These are phyloP conservation scores for Lacerta viridis DNA, from an alignment of 2,797 vertebrate genomes.

Conservation along the genomic window DNA sequence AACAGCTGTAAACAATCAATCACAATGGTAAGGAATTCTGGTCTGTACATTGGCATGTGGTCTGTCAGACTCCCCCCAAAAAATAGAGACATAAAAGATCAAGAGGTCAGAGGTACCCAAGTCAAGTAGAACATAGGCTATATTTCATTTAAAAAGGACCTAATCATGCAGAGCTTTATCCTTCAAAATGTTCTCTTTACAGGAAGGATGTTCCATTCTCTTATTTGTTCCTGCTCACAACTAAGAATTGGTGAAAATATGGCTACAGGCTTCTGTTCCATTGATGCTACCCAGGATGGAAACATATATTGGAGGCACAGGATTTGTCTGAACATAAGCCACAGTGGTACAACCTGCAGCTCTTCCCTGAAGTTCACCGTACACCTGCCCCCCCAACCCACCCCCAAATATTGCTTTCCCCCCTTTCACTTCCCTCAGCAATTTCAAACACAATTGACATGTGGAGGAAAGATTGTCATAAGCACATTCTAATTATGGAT, in stretches of 20 bases:
- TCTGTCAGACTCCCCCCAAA: conserved; percentile 88
- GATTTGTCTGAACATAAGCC: conserved; percentile 74
- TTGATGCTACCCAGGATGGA: conserved; percentile 42
- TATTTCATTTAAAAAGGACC: conserved; percentile 72
- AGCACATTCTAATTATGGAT: conserved; percentile 55
- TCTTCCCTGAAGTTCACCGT: too few relatives aligned
- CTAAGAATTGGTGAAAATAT: conserved; percentile 29
- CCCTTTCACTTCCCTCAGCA: too few relatives aligned
- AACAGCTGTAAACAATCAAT: conserved; percentile 96
- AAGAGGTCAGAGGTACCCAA: conserved; percentile 87
- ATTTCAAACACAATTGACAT: too few relatives aligned
- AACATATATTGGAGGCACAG: conserved; percentile 67
- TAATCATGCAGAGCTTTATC: conserved; percentile 55
- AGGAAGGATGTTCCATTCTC: conserved; percentile 39
- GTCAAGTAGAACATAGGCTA: conserved; percentile 75
- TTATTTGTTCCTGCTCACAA: not conserved
- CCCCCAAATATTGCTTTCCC: too few relatives aligned
- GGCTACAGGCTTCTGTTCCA: conserved; percentile 47
- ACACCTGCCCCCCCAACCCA: too few relatives aligned
- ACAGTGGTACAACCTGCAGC: too few relatives aligned
- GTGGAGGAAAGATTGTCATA: not conserved
- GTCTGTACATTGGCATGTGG: conserved; percentile 86
- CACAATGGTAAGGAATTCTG: conserved; percentile 86
- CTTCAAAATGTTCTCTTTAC: conserved; percentile 59
- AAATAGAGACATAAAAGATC: conserved; percentile 95